Evolutionary conservation across 2,888 invertebrate genomes (phyloP).

Genomic region (Sminthurides aquaticus): DNA sequence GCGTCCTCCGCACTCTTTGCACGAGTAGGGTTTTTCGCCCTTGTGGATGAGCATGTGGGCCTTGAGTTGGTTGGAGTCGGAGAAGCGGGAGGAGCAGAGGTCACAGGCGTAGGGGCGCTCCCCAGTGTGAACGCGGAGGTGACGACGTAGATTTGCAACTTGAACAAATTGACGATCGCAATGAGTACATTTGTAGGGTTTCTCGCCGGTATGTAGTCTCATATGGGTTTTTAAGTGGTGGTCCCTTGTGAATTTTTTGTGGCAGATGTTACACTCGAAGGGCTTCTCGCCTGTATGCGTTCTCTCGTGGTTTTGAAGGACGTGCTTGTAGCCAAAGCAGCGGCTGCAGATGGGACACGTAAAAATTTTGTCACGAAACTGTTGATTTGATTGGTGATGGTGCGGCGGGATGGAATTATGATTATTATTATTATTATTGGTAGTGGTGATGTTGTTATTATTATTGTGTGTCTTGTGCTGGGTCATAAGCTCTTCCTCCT

Average conservation of each 20-base stretch:
- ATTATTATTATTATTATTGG: conserved; percentile 27
- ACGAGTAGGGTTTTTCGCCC: conserved; percentile 81
- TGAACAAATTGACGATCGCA: conserved; percentile 89
- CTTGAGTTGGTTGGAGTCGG: conserved; percentile 85
- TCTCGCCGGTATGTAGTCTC: conserved; percentile 84
- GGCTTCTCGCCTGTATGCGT: conserved; percentile 93
- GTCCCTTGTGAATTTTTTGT: conserved; percentile 85
- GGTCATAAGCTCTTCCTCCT: neutral
- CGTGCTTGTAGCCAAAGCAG: conserved; percentile 89
- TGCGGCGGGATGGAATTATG: conserved; percentile 18
- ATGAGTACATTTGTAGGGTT: conserved; percentile 84
- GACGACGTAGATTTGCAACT: conserved; percentile 81
- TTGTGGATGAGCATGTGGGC: conserved; percentile 83
- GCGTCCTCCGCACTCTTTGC: conserved; percentile 67
- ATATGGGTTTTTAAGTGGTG: conserved; percentile 90
- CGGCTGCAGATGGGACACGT: conserved; percentile 80
- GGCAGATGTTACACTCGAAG: conserved; percentile 83
- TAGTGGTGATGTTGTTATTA: conserved; percentile 18
- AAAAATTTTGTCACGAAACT: conserved; percentile 67
- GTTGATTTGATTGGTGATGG: conserved; percentile 44
- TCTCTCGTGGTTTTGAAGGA: conserved; percentile 85
- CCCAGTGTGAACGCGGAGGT: conserved; percentile 83
- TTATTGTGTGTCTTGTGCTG: conserved; percentile 3
- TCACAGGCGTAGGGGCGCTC: conserved; percentile 83
- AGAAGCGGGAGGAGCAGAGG: conserved; percentile 75